phyloP scores from a whole-genome alignment of 2,888 invertebrate genomes.

The Micropterix aruncella region DNA sequence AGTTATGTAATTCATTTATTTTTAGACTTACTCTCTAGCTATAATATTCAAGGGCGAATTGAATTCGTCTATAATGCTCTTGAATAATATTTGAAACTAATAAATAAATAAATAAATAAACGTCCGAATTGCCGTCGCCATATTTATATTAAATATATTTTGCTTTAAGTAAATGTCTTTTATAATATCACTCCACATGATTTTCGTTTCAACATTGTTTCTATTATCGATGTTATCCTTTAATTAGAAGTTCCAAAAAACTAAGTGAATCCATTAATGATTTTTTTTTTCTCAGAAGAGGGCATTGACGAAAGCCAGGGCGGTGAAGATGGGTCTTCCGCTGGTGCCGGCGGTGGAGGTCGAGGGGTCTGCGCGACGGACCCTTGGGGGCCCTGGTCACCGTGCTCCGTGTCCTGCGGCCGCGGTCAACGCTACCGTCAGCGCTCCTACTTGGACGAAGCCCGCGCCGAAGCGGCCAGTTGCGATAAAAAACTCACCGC shows the following conservation, averaged over 20 bases:
- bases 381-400: constrained; percentile 69
- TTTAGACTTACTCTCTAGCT: no score
- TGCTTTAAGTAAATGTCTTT: no score
- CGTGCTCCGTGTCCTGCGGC: constrained; percentile 68
- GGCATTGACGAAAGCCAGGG: constrained; percentile 19
- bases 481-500: constrained; percentile 49
- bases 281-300: background rate
- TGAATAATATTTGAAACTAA: no score
- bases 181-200: no score
- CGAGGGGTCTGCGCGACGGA: constrained; percentile 41
- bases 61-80: no score
- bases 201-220: no score
- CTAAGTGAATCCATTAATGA: no score
- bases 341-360: background rate
- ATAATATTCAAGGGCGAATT: no score
- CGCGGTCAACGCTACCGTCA: constrained; percentile 53
- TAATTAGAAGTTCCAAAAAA: background rate
- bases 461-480: constrained; percentile 34
- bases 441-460: constrained; percentile 35
- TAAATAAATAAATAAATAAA: no score
- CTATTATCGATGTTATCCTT: constrained; percentile 1
- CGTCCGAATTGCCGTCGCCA: no score
- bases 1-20: no score
- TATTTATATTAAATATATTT: no score
- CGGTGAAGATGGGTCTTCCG: background rate